These are phyloP conservation scores for Brenthis ino DNA, from an alignment of 2,888 invertebrate species.

Conservation along the genomic window DNA sequence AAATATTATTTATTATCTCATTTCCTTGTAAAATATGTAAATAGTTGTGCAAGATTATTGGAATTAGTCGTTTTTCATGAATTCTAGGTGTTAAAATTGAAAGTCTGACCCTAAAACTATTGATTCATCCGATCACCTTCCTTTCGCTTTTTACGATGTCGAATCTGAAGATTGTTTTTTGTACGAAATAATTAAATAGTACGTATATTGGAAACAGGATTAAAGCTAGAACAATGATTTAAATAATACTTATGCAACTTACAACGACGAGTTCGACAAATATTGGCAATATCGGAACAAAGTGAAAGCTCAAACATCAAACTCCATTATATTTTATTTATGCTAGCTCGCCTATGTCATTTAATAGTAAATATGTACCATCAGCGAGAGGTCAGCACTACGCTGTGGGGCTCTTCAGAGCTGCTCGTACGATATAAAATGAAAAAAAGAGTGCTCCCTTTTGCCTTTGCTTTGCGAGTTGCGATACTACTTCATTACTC, in stretches of 20 bases:
- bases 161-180: too few species aligned
- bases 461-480: conserved; percentile 22
- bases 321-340: background rate
- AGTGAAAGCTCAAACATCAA: conserved; percentile 6
- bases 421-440: conserved; percentile 3
- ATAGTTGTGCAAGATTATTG: conserved; percentile 62
- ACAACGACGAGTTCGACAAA: conserved; percentile 4
- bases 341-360: conserved; percentile 4
- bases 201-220: conserved; percentile 1
- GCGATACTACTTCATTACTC: conserved; percentile 21
- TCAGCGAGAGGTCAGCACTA: background rate
- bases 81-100: conserved; percentile 16
- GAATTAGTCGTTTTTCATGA: conserved; percentile 14
- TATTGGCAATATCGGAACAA: conserved; percentile 5
- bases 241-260: background rate
- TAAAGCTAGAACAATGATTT: conserved; percentile 1
- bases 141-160: background rate
- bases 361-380: background rate
- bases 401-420: conserved; percentile 2
- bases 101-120: conserved; percentile 16
- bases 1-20: conserved; percentile 74
- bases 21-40: conserved; percentile 79
- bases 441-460: conserved; percentile 18
- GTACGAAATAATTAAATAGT: too few species aligned
- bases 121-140: conserved; percentile 9